phyloP scores from a whole-genome alignment of 2,888 invertebrate genomes.

The Thymelicus acteon region DNA sequence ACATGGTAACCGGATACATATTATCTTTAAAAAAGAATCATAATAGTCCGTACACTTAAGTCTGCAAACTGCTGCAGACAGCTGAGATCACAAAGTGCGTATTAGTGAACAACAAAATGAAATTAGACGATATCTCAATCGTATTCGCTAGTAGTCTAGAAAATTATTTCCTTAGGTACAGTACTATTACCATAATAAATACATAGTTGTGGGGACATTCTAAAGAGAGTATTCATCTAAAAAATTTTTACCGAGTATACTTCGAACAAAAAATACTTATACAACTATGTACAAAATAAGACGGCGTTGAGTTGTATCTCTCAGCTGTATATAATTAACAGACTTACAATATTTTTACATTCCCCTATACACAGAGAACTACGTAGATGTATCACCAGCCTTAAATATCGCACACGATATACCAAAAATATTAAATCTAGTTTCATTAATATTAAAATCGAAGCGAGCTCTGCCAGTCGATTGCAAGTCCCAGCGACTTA shows the following conservation, averaged over 20 bases:
- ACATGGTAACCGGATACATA: conserved; percentile 18
- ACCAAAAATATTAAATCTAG: conserved; percentile 51
- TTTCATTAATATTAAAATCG: conserved; percentile 46
- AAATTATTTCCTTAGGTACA: not conserved
- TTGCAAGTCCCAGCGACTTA: conserved; percentile 28
- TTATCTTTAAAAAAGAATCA: conserved; percentile 15
- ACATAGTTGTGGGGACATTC: not conserved
- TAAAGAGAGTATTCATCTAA: not conserved
- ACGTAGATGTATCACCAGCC: conserved; percentile 78
- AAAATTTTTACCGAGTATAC: conserved; percentile 13
- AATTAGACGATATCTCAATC: not conserved
- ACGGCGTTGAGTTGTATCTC: conserved; percentile 72
- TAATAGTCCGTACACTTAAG: conserved; percentile 1
- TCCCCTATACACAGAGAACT: conserved; percentile 57
- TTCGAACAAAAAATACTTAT: conserved; percentile 48
- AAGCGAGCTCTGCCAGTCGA: conserved; percentile 54
- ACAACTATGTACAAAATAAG: conserved; percentile 51
- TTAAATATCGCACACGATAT: conserved; percentile 64
- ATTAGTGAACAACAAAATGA: conserved; percentile 18
- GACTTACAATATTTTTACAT: conserved; percentile 61
- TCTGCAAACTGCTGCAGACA: not conserved
- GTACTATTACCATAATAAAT: not conserved
- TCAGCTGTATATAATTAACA: conserved; percentile 64
- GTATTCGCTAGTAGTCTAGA: not conserved
- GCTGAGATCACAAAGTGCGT: conserved; percentile 29